A percentile compares a stretch with the other conserved stretches of the same genome.
Conservation (phyloP, 2,888 invertebrate species). For the Cerastis rubricosa region DNA sequence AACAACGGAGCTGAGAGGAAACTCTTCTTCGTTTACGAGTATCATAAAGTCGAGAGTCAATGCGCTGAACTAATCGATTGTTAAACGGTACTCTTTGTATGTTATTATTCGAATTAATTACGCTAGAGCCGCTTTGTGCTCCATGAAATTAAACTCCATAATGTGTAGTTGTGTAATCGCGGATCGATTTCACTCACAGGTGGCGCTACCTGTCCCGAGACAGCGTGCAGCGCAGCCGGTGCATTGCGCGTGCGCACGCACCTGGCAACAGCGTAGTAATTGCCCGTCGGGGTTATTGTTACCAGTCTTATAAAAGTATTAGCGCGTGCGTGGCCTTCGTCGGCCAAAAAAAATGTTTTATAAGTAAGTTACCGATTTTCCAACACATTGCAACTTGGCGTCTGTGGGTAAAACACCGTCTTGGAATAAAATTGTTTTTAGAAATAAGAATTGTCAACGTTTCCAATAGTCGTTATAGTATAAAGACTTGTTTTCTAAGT, state of each 20-base stretch:
- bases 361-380: conserved; percentile 34
- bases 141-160: conserved; percentile 29
- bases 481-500: neutral
- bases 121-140: conserved; percentile 20
- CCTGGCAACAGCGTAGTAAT: conserved; percentile 44
- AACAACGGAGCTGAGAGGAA: conserved; percentile 2
- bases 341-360: conserved; percentile 45
- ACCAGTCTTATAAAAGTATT: conserved; percentile 53
- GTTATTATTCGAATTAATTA: conserved; percentile 43
- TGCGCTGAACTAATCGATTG: conserved; percentile 30
- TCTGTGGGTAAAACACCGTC: no score
- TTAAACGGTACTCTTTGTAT: conserved; percentile 25
- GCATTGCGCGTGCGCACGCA: conserved; percentile 57
- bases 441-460: neutral
- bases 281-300: conserved; percentile 32
- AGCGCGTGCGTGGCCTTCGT: conserved; percentile 50
- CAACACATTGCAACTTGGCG: conserved; percentile 4
- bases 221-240: conserved; percentile 31
- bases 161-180: conserved; percentile 11
- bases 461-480: neutral
- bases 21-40: conserved; percentile 6
- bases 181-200: conserved; percentile 51
- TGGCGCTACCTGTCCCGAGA: conserved; percentile 50
- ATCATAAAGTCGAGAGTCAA: conserved; percentile 24
- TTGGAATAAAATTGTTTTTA: neutral